Conservation (phyloP, 2,888 invertebrate species). For the Synergus umbraculus region DNA sequence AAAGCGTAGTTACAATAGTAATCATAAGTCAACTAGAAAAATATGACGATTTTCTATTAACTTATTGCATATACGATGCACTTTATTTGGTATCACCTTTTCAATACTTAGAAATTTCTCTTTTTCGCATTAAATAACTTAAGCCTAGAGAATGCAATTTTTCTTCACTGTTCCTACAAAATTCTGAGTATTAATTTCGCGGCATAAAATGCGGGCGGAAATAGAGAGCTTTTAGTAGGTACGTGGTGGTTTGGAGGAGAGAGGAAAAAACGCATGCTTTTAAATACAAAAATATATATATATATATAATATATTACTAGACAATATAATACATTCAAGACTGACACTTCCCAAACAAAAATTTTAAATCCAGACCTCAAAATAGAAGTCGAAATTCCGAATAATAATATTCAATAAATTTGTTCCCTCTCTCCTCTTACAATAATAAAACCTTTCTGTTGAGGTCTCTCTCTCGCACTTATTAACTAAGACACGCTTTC, state of each 20-base stretch:
- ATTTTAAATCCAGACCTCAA: not conserved
- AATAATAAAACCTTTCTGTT: not conserved
- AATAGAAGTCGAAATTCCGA: not conserved
- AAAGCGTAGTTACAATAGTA: slow-evolving; percentile 20
- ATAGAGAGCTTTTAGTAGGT: slow-evolving; percentile 23
- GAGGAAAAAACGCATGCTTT: slow-evolving; percentile 13
- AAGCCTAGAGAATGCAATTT: slow-evolving; percentile 45
- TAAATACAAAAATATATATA: not conserved
- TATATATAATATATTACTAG: not conserved
- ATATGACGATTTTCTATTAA: slow-evolving; percentile 55
- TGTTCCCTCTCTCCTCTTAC: slow-evolving; percentile 1
- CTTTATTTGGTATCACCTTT: slow-evolving; percentile 69
- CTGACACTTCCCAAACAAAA: not conserved
- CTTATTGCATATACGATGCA: slow-evolving; percentile 60
- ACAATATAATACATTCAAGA: not conserved
- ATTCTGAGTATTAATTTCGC: slow-evolving; percentile 64
- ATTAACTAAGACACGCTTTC: not conserved
- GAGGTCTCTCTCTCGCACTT: not conserved
- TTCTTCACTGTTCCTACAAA: slow-evolving; percentile 49
- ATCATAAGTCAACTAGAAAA: slow-evolving; percentile 46
- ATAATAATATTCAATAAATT: not conserved
- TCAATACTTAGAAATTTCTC: slow-evolving; percentile 51
- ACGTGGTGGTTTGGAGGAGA: slow-evolving; percentile 35
- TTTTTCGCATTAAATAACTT: slow-evolving; percentile 52
- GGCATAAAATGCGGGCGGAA: not conserved